phyloP scores from a whole-genome alignment of 2,113 vertebrate genomes.

The Salvelinus namaycush region DNA sequence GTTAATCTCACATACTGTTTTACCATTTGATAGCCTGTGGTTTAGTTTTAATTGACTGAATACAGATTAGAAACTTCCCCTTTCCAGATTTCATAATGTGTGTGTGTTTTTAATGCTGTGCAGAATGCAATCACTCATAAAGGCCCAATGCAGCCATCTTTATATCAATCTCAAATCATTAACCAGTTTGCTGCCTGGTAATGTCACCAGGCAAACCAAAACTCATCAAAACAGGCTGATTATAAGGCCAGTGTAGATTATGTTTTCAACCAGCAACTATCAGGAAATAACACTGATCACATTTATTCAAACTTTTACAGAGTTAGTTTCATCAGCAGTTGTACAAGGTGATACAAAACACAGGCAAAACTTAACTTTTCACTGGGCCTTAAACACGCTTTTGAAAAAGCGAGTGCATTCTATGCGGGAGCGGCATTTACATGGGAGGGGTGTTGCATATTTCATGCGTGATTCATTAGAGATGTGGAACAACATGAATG shows the following conservation, averaged over 20 bases:
- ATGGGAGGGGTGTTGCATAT: slow-evolving; percentile 22
- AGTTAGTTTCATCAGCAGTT: no score
- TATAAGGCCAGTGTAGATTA: no score
- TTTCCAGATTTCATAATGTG: not conserved
- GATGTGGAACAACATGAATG: slow-evolving; percentile 28
- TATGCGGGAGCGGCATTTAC: slow-evolving; percentile 5
- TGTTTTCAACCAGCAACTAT: no score
- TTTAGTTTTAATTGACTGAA: not conserved
- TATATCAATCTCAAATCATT: no score
- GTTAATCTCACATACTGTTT: not conserved
- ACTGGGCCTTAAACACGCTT: not conserved
- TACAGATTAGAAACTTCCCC: not conserved
- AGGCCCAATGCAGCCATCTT: not conserved
- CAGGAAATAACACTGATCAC: no score
- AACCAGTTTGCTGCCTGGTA: no score
- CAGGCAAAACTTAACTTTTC: no score
- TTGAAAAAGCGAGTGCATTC: slow-evolving; percentile 19
- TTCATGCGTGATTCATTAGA: slow-evolving; percentile 29
- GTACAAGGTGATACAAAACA: no score
- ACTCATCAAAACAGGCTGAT: no score
- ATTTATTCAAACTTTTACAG: no score
- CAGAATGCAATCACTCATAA: not conserved
- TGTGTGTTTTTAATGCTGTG: not conserved
- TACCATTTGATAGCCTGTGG: not conserved
- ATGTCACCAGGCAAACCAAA: no score